Conservation (phyloP, 1,140 invertebrate species). For the Alviniconcha marisindica region DNA sequence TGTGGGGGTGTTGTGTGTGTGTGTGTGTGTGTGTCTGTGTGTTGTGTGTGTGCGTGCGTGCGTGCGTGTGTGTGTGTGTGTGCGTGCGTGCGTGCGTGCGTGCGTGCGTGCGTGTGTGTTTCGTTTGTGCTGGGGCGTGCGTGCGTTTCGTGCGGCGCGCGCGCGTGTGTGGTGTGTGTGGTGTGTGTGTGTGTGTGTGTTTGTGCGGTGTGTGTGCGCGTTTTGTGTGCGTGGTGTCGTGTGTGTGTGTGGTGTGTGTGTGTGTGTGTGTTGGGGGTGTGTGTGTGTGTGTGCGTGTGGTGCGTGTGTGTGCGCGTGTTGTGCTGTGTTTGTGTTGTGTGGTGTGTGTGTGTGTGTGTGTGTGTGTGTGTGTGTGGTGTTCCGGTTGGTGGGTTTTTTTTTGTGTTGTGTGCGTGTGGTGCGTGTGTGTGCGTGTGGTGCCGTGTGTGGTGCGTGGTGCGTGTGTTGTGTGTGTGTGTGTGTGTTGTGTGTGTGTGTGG, state of each 20-base stretch:
- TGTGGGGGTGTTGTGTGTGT: slow-evolving; percentile 18
- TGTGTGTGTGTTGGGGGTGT: not conserved
- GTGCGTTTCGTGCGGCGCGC: no score
- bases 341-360: slow-evolving; percentile 13
- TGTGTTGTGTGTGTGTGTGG: not conserved
- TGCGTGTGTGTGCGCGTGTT: not conserved
- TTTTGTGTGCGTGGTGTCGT: not conserved
- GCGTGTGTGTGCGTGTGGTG: no score
- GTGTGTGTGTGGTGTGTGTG: not conserved
- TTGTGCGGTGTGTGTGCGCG: no score
- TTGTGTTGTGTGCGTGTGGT: no score
- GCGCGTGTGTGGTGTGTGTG: not conserved
- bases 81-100: not conserved
- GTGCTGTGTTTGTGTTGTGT: no score
- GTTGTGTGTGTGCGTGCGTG: slow-evolving; percentile 8
- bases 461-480: no score
- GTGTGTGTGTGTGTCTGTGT: slow-evolving; percentile 15
- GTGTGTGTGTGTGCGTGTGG: not conserved
- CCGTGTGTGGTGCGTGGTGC: no score
- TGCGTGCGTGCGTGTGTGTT: not conserved
- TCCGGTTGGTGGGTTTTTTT: no score
- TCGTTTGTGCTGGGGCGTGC: not conserved
- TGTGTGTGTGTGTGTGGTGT: not conserved
- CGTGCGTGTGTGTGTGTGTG: not conserved
- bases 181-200: not conserved